phyloP scores from a whole-genome alignment of 1,140 invertebrate species.

The Nylanderia fulva region DNA sequence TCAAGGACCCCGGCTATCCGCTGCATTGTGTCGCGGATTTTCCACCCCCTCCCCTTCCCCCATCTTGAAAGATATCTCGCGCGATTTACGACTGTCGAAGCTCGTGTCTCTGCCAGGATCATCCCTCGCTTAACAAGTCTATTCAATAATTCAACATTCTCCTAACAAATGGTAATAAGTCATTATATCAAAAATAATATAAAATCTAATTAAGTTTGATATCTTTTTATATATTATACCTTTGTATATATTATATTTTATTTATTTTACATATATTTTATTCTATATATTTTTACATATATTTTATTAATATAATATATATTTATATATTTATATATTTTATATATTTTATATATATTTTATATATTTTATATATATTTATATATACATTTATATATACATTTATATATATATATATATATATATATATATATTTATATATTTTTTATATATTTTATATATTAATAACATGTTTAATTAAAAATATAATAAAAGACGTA shows the following conservation, averaged over 20 bases:
- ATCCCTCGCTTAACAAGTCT: not conserved
- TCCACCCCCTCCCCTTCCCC: conserved; percentile 10
- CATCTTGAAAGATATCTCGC: not conserved
- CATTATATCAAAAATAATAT: too few species aligned
- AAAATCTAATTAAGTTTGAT: not conserved
- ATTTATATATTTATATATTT: conserved; percentile 8
- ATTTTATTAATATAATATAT: too few species aligned
- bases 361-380: conserved; percentile 7
- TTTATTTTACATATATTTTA: conserved; percentile 3
- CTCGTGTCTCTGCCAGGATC: not conserved
- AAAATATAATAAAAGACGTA: not conserved
- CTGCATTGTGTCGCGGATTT: conserved; percentile 41
- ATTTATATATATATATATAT: too few species aligned
- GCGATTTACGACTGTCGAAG: conserved; percentile 13
- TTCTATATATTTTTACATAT: conserved; percentile 2
- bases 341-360: conserved; percentile 4
- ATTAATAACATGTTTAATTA: not conserved
- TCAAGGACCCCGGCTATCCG: conserved; percentile 43
- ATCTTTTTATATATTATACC: not conserved
- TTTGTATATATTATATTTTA: conserved; percentile 1
- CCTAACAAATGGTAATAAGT: not conserved
- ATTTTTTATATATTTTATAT: conserved; percentile 5
- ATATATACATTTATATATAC: too few species aligned
- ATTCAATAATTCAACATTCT: not conserved
- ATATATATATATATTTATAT: too few species aligned